Evolutionary conservation across 2,888 invertebrate genomes (phyloP).

Genomic region (Aspidiotus rigidus): DNA sequence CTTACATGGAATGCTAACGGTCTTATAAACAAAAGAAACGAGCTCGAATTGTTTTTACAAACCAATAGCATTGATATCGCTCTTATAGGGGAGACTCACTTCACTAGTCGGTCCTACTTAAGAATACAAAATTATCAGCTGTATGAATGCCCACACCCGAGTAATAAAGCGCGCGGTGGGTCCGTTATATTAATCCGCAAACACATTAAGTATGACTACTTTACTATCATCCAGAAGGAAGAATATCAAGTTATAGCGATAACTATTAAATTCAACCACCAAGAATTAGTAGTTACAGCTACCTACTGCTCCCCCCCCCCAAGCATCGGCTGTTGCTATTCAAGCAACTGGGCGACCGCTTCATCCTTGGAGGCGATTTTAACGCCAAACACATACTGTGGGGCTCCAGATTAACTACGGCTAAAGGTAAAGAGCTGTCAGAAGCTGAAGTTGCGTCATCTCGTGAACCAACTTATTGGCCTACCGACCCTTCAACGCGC

Average conservation of each 20-base stretch:
- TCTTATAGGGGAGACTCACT: conserved; percentile 8
- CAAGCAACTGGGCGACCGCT: conserved; percentile 1
- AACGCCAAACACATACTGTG: no score
- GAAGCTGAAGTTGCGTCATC: no score
- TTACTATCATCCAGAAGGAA: background rate
- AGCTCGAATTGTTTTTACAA: conserved; percentile 9
- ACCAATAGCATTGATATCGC: conserved; percentile 6
- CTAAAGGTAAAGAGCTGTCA: no score
- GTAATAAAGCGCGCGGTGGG: no score
- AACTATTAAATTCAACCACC: background rate
- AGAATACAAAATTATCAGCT: no score
- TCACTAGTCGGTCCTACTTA: no score
- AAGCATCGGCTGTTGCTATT: background rate
- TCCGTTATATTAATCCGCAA: background rate
- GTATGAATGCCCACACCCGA: no score
- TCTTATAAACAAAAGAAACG: background rate
- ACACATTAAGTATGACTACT: background rate
- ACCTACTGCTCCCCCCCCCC: background rate
- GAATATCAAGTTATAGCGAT: background rate
- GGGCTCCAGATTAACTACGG: no score
- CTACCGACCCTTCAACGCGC: no score
- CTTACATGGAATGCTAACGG: conserved; percentile 12
- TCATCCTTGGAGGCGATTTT: no score
- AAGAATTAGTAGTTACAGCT: background rate
- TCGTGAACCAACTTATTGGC: no score